Evolutionary conservation across 2,113 vertebrate genomes (phyloP).

Genomic region (Maccullochella peelii): DNA sequence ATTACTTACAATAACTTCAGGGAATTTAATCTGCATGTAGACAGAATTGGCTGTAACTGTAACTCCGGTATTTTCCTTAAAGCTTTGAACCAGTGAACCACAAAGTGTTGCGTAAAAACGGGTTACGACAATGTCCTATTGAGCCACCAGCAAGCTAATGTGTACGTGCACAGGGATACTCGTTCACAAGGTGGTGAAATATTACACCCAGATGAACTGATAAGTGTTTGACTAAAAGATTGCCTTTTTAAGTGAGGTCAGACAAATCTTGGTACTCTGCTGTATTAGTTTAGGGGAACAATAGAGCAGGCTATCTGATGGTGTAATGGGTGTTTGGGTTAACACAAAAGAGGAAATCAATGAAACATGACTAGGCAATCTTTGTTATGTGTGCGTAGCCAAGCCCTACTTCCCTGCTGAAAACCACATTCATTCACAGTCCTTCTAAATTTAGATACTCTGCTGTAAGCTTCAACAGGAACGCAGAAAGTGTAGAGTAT

Average conservation of each 20-base stretch:
- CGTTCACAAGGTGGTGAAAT: not conserved
- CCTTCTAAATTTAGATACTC: not conserved
- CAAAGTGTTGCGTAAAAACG: not conserved
- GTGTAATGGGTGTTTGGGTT: not conserved
- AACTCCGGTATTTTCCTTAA: not conserved
- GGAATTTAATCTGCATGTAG: not conserved
- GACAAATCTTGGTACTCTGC: not conserved
- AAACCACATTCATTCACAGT: not conserved
- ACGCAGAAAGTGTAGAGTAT: not conserved
- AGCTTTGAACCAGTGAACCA: not conserved
- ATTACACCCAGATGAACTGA: slow-evolving; percentile 12
- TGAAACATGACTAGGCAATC: not conserved
- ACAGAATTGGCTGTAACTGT: not conserved
- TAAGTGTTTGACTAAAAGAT: not conserved
- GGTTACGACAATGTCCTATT: not conserved
- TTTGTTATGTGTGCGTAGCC: not conserved
- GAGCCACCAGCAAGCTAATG: not conserved
- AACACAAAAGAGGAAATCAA: not conserved
- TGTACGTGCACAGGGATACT: not conserved
- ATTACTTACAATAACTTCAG: not conserved
- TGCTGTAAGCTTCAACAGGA: not conserved
- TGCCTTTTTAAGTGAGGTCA: slow-evolving; percentile 1
- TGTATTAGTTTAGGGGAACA: not conserved
- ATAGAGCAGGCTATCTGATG: not conserved
- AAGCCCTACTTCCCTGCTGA: not conserved